Base-by-base conservation (phyloP, 2,797 vertebrate species). In the Carduelis carduelis region DNA sequence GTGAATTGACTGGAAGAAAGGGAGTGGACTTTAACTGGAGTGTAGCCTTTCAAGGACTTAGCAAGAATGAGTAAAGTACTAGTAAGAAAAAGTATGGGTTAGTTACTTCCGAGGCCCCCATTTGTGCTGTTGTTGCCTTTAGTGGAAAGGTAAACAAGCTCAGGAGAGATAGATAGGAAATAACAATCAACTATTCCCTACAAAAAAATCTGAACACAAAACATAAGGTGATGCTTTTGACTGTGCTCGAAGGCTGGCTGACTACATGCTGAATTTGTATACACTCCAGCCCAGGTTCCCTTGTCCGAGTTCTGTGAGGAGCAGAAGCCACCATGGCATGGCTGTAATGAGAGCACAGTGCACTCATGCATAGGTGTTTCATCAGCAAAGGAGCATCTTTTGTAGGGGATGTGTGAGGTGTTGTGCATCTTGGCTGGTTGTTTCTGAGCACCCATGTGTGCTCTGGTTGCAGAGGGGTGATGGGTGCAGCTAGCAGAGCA, bases 391-490 rank as follows among this genome's bases (percentile, higher is more conserved):
- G 46, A 74, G 1, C 28, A 10, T 43, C 26, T 91, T 83, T 53
- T 60, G 41, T 21, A 35, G 61, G 34, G 35, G 12, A 1, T 69
- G 10, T 85, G 30, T 8, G 32, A 56, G 57, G 43, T 24, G 8
- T 18, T 60, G 21, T 28, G 22, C 21, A 12, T 76, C 28, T 22
- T 63, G 16, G 30, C 47, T 26, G 28, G 11, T 26, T 57, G 35
- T 66, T 37, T 64, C 8, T 0, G 26, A 57, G 50, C 59, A 28
- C 19, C 26, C 52, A 18, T 35, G 35, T 55, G 57, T 47, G 30
- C 57, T 59, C 35, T 79, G 35, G 12, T 28, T 0, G 0, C 50
- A 43, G 60, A 49, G 81, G 28, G 50, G 15, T 2, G 3, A 28
- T 20, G 32, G 41, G 21, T 76, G n/a, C 44, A 7, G 55, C 65